Conservation (phyloP, 2,113 vertebrate genomes). For the Alces alces region DNA sequence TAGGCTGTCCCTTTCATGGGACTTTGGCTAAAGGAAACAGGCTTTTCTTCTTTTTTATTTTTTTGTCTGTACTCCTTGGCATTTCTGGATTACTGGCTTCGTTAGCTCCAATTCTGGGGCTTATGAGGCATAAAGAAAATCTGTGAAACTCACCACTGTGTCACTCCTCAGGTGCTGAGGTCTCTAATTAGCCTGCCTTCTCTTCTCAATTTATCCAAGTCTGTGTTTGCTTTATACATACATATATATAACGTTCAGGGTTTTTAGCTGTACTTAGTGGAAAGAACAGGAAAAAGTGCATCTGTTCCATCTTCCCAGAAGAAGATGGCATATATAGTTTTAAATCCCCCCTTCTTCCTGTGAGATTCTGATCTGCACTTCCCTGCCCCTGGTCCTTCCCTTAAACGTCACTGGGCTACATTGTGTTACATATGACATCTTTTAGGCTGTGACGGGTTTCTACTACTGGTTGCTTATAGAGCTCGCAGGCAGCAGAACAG, state of each 20-base stretch:
- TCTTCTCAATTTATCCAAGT: background rate
- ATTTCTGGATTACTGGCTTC: background rate
- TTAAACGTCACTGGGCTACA: background rate
- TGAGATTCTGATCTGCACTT: background rate
- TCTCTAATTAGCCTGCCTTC: background rate
- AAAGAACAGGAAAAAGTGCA: background rate
- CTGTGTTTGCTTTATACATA: background rate
- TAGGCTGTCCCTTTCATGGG: background rate
- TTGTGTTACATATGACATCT: background rate
- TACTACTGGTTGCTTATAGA: background rate
- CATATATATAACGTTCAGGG: background rate
- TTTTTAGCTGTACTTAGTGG: background rate
- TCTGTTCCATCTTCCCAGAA: background rate
- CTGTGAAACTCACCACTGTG: background rate
- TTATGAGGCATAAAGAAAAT: background rate
- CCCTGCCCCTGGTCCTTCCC: background rate
- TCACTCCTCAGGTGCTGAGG: background rate
- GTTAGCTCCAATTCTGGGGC: background rate
- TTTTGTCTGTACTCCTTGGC: background rate
- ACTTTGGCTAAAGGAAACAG: background rate
- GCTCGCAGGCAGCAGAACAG: background rate
- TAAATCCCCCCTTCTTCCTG: background rate
- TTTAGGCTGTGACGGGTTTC: background rate
- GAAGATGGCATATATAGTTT: background rate
- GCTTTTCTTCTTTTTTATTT: background rate